A percentile compares a stretch with the other conserved stretches of the same genome.
phyloP scores from a whole-genome alignment of 1,140 invertebrate genomes.

The Trichomalopsis sarcophagae region DNA sequence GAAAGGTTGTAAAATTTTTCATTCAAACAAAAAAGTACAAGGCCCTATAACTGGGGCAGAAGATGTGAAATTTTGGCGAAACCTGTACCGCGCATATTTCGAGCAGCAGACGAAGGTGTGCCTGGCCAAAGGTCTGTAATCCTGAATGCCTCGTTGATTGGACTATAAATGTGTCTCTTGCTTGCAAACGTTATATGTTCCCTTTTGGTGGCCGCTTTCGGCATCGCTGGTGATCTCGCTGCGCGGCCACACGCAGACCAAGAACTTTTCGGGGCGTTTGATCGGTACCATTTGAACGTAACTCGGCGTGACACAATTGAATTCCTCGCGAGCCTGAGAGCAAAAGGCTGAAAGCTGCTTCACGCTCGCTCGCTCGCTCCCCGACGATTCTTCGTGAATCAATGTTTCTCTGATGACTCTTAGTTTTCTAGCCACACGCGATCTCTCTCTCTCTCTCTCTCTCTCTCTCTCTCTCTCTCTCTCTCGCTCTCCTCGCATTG shows the following conservation, averaged over 20 bases:
- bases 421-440: slow-evolving; percentile 29
- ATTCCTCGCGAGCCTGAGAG: slow-evolving; percentile 53
- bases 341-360: neutral
- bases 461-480: neutral
- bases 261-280: slow-evolving; percentile 64
- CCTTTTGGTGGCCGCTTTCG: slow-evolving; percentile 1
- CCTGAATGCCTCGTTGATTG: slow-evolving; percentile 75
- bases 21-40: no score
- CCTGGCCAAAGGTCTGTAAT: slow-evolving; percentile 66
- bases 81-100: slow-evolving; percentile 1
- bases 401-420: slow-evolving; percentile 37
- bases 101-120: slow-evolving; percentile 64
- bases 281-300: slow-evolving; percentile 62
- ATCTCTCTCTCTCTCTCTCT: neutral
- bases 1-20: no score
- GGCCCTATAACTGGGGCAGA: no score
- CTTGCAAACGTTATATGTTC: slow-evolving; percentile 1
- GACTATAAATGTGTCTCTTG: slow-evolving; percentile 73
- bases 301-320: slow-evolving; percentile 66
- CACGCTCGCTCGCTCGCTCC: neutral
- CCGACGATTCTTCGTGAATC: slow-evolving; percentile 6
- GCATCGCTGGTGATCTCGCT: neutral
- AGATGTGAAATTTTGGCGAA: neutral
- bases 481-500: neutral
- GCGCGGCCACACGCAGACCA: slow-evolving; percentile 58